Evolutionary conservation across 1,140 invertebrate genomes (phyloP).

Genomic region (Drosophila orosa): DNA sequence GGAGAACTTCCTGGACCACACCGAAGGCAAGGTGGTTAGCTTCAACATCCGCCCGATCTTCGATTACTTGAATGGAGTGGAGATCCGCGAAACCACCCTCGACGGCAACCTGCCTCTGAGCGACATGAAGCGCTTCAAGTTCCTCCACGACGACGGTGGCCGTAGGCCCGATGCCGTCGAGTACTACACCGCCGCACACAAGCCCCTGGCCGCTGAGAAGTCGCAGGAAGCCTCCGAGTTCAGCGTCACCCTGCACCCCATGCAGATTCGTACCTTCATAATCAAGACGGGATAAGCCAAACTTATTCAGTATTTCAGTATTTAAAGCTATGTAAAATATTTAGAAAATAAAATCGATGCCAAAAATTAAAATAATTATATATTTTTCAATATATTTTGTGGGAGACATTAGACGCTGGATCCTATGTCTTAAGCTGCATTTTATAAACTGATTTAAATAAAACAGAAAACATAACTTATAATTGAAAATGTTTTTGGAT

Average conservation of each 20-base stretch:
- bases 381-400: neutral
- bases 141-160: conserved; percentile 60
- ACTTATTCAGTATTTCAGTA: conserved; percentile 4
- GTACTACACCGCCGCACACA: conserved; percentile 36
- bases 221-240: conserved; percentile 62
- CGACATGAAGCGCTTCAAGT: conserved; percentile 70
- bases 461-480: too few species aligned
- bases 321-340: conserved; percentile 15
- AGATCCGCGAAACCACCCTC: conserved; percentile 73
- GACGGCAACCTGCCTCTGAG: conserved; percentile 68
- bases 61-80: conserved; percentile 42
- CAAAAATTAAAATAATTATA: neutral
- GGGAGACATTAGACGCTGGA: too few species aligned
- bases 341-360: conserved; percentile 20
- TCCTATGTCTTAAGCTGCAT: too few species aligned
- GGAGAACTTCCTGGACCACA: conserved; percentile 93
- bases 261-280: conserved; percentile 79
- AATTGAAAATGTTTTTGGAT: too few species aligned
- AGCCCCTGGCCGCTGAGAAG: conserved; percentile 37
- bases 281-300: conserved; percentile 37
- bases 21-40: conserved; percentile 87
- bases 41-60: conserved; percentile 71
- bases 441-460: too few species aligned
- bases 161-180: conserved; percentile 23
- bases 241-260: conserved; percentile 68